A percentile compares a stretch with the other conserved stretches of the same genome.
phyloP scores from a whole-genome alignment of 2,113 vertebrate species.

The Malurus alboscapulatus region DNA sequence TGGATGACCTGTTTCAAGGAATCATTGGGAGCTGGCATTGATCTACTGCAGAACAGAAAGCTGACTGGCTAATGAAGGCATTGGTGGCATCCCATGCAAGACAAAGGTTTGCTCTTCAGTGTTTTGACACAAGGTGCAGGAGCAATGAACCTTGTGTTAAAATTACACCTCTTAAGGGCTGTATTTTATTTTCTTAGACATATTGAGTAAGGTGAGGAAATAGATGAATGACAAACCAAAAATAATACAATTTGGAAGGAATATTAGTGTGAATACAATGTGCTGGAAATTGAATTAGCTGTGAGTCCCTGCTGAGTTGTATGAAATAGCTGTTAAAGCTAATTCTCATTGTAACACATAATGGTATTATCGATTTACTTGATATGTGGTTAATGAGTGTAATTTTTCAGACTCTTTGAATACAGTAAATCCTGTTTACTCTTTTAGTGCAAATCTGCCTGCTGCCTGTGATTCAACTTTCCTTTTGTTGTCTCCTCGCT shows the following conservation, averaged over 20 bases:
- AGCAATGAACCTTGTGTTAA: background rate
- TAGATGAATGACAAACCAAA: background rate
- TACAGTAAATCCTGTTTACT: conserved; percentile 46
- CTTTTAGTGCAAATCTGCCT: background rate
- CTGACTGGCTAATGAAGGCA: background rate
- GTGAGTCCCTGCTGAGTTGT: background rate
- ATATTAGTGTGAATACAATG: background rate
- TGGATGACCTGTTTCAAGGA: conserved; percentile 42
- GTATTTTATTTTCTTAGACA: background rate
- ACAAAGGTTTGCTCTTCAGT: background rate
- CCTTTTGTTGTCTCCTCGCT: background rate
- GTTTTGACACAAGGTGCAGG: background rate
- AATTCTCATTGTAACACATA: conserved; percentile 38
- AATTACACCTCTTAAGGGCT: background rate
- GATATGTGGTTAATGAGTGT: conserved; percentile 32
- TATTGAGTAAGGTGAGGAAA: background rate
- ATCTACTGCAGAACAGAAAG: background rate
- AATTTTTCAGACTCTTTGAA: conserved; percentile 39
- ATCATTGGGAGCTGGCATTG: background rate
- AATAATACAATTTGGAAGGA: background rate
- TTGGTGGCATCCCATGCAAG: background rate
- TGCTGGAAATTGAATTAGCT: conserved; percentile 17
- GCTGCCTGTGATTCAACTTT: background rate
- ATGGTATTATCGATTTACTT: conserved; percentile 47
- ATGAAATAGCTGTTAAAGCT: conserved; percentile 40